These are phyloP conservation scores for Montipora capitata DNA, from an alignment of 92 coral and sea anemone species.

Conservation along the genomic window DNA sequence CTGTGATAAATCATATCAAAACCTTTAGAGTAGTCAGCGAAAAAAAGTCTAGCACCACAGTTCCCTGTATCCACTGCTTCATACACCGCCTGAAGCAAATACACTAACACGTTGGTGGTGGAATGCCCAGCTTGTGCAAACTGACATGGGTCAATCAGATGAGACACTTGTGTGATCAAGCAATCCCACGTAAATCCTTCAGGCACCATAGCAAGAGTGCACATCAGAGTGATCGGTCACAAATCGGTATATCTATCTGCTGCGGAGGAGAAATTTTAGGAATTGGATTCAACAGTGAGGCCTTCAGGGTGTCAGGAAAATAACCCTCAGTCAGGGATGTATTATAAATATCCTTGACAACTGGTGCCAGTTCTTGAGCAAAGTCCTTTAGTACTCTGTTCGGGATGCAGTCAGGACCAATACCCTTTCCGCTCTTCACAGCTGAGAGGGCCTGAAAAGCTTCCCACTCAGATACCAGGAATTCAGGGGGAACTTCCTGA, in stretches of 20 bases:
- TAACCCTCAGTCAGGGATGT: slow-evolving; percentile 48
- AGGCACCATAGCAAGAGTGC: slow-evolving; percentile 18
- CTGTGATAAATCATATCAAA: neutral
- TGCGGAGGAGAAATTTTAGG: slow-evolving; percentile 53
- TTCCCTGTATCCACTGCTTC: slow-evolving; percentile 18
- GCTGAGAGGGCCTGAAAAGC: slow-evolving; percentile 60
- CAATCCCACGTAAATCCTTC: slow-evolving; percentile 24
- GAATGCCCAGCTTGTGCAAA: slow-evolving; percentile 8
- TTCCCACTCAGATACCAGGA: slow-evolving; percentile 46
- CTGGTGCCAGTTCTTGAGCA: slow-evolving; percentile 65
- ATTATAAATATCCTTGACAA: slow-evolving; percentile 8
- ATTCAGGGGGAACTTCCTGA: slow-evolving; percentile 47
- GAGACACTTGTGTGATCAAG: slow-evolving; percentile 19
- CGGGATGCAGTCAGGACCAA: slow-evolving; percentile 61
- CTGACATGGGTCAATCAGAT: slow-evolving; percentile 15
- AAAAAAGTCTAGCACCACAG: slow-evolving; percentile 1
- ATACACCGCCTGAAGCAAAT: slow-evolving; percentile 7
- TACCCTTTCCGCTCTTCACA: slow-evolving; percentile 47
- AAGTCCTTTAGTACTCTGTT: slow-evolving; percentile 60
- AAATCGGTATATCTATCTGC: slow-evolving; percentile 23
- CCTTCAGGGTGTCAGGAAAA: slow-evolving; percentile 48
- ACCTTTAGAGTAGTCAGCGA: neutral
- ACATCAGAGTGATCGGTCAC: slow-evolving; percentile 12
- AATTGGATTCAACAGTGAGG: slow-evolving; percentile 44
- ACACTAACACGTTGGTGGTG: neutral